These are phyloP conservation scores for Drosophila sucinea DNA, from an alignment of 1,140 invertebrate genomes.

Conservation along the genomic window DNA sequence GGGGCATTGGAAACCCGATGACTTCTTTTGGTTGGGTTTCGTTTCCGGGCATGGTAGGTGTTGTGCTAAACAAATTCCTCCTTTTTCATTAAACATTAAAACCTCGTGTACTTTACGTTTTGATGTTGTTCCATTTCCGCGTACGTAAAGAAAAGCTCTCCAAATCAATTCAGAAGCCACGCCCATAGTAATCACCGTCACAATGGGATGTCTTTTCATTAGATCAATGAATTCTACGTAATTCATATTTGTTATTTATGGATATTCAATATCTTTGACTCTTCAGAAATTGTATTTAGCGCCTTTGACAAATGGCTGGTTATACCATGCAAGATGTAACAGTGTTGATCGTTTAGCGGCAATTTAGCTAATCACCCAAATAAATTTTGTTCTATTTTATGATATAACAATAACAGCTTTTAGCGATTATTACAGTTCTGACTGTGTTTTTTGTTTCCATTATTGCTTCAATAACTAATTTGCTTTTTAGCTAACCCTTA, in stretches of 20 bases:
- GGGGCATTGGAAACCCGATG: not conserved
- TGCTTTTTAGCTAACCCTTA: too few species aligned
- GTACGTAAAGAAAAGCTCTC: not conserved
- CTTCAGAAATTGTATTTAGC: constrained; percentile 6
- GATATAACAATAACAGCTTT: too few species aligned
- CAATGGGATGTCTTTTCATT: not conserved
- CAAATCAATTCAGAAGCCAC: constrained; percentile 19
- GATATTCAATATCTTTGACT: not conserved
- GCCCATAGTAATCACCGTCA: not conserved
- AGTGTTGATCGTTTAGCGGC: not conserved
- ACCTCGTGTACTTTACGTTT: constrained; percentile 30
- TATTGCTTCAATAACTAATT: too few species aligned
- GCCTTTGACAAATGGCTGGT: not conserved
- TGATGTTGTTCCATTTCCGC: not conserved
- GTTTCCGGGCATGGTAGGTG: not conserved
- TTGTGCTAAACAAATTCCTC: not conserved
- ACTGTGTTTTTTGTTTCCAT: too few species aligned
- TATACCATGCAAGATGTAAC: not conserved
- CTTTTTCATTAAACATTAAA: constrained; percentile 55
- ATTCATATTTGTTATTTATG: not conserved
- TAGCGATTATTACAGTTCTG: too few species aligned
- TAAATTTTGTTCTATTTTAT: too few species aligned
- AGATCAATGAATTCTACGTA: not conserved
- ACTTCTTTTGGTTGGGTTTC: not conserved
- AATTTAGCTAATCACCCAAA: not conserved